Evolutionary conservation across 2,888 invertebrate species (phyloP).

Genomic region (Trichogramma dendrolimi): DNA sequence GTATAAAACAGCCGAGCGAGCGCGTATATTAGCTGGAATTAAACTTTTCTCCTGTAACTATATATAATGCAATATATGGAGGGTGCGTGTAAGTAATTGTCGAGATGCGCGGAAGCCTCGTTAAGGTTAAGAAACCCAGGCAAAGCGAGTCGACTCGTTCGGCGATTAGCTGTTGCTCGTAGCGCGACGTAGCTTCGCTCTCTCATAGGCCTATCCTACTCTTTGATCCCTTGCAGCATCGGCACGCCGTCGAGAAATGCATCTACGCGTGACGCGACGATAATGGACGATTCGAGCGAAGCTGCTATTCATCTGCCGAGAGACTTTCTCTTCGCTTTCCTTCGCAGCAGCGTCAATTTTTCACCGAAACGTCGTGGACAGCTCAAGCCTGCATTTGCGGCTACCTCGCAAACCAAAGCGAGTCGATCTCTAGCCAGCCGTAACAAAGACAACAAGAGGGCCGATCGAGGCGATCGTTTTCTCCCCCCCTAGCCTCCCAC

Average conservation of each 20-base stretch:
- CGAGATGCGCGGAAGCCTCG: constrained; percentile 24
- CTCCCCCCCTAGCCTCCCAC: too few relatives aligned
- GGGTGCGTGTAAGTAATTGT: constrained; percentile 19
- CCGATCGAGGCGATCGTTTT: too few relatives aligned
- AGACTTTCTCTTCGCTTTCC: not conserved
- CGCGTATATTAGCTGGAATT: too few relatives aligned
- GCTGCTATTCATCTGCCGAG: not conserved
- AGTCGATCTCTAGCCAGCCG: too few relatives aligned
- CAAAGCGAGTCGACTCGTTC: constrained; percentile 21
- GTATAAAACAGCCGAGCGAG: too few relatives aligned
- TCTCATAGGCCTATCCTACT: not conserved
- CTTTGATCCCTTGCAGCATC: not conserved
- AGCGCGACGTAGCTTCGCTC: not conserved
- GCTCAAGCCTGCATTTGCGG: too few relatives aligned
- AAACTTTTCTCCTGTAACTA: too few relatives aligned
- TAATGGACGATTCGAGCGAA: not conserved
- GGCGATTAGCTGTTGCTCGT: constrained; percentile 30
- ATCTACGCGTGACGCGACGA: not conserved
- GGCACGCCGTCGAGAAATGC: not conserved
- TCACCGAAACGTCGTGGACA: too few relatives aligned
- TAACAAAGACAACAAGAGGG: too few relatives aligned
- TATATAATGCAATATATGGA: too few relatives aligned
- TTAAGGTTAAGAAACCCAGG: constrained; percentile 24
- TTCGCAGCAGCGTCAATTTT: too few relatives aligned
- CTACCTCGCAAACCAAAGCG: too few relatives aligned